Conservation (phyloP, 2,888 invertebrate genomes). For the Sepiola atlantica region DNA sequence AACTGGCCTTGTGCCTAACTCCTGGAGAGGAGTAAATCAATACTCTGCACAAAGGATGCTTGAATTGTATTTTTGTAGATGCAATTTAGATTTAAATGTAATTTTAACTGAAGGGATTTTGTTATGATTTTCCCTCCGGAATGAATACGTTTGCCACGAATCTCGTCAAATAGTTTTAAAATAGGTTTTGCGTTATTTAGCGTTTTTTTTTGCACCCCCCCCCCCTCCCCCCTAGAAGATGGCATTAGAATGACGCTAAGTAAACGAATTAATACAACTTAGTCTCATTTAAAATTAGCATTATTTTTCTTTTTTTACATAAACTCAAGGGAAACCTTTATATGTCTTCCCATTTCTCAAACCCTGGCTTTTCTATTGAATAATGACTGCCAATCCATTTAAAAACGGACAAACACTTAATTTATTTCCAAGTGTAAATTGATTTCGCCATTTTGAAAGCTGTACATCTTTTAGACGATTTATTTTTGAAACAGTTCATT, state of each 20-base stretch:
- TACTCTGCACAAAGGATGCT: too few species aligned
- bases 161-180: background rate
- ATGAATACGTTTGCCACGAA: background rate
- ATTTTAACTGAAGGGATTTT: background rate
- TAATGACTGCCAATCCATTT: background rate
- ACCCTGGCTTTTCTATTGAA: background rate
- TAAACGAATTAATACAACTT: background rate
- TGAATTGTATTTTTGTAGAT: background rate
- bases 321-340: background rate
- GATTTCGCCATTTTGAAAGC: background rate
- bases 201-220: too few species aligned
- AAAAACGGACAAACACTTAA: background rate
- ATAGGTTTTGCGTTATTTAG: background rate
- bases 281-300: background rate
- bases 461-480: background rate
- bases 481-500: background rate
- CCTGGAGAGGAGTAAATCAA: too few species aligned
- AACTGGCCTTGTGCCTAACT: too few species aligned
- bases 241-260: background rate
- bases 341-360: background rate
- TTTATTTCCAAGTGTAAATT: background rate
- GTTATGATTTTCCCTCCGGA: background rate
- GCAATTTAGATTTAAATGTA: background rate
- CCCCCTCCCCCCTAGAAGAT: too few species aligned
- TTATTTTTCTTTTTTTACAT: background rate